Conservation (phyloP, 2,797 vertebrate species). For the Enteromius fasciolatus region DNA sequence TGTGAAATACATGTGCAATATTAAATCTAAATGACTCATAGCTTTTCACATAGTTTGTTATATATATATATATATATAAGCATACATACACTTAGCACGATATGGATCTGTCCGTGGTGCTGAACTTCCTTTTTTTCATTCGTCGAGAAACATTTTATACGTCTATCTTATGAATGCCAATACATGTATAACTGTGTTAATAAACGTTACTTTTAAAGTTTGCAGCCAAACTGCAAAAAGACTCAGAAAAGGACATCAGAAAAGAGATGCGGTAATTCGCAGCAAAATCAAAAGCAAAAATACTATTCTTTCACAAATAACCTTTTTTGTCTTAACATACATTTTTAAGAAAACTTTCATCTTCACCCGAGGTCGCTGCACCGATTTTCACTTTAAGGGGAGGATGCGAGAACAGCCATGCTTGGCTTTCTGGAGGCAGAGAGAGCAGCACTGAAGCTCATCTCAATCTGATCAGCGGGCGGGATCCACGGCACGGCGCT, state of each 20-base stretch:
- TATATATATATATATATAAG: too few species aligned
- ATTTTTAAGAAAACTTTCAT: not conserved
- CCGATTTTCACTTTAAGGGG: conserved; percentile 21
- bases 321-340: not conserved
- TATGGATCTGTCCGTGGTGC: conserved; percentile 18
- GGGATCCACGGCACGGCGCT: conserved; percentile 54
- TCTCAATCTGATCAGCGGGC: conserved; percentile 8
- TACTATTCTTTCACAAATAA: not conserved
- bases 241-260: not conserved
- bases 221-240: not conserved
- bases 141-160: not conserved
- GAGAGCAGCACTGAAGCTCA: not conserved
- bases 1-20: not conserved
- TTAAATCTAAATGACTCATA: not conserved
- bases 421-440: not conserved
- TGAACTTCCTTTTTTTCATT: not conserved
- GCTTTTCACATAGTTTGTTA: not conserved
- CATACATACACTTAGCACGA: not conserved
- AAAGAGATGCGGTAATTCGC: not conserved
- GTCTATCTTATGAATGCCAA: not conserved
- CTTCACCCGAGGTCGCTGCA: conserved; percentile 55
- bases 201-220: not conserved
- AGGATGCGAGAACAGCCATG: not conserved
- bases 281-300: not conserved
- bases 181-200: too few species aligned